phyloP scores from a whole-genome alignment of 2,113 vertebrate genomes.

The Atlantisia rogersi region DNA sequence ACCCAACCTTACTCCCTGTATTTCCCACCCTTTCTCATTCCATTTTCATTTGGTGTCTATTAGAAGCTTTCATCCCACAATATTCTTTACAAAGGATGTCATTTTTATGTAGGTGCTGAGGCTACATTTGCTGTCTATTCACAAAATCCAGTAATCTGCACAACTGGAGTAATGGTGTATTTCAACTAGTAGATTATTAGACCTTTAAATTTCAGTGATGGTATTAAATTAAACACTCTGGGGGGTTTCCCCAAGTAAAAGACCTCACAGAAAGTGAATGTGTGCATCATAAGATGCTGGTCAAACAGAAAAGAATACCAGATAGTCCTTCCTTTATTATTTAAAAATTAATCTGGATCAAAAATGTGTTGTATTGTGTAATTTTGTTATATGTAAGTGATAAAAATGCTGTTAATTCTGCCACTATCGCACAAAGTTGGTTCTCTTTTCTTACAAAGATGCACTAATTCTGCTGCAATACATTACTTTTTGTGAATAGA shows the following conservation, averaged over 20 bases:
- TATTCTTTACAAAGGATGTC: neutral
- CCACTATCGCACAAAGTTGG: neutral
- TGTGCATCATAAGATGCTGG: neutral
- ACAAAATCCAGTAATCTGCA: slow-evolving; percentile 10
- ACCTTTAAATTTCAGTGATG: neutral
- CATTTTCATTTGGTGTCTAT: neutral
- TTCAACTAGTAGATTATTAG: neutral
- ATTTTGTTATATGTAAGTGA: neutral
- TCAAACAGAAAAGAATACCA: neutral
- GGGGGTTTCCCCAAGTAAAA: neutral
- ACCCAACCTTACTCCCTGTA: slow-evolving; percentile 44
- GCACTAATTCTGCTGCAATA: neutral
- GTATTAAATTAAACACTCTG: neutral
- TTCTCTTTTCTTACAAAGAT: neutral
- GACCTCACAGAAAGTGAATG: neutral
- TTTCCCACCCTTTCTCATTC: slow-evolving; percentile 51
- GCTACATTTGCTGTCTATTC: slow-evolving; percentile 11
- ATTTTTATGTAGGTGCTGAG: neutral
- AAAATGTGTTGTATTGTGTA: neutral
- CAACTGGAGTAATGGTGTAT: neutral
- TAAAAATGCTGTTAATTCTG: neutral
- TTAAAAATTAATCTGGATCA: neutral
- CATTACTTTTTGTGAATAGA: slow-evolving; percentile 69
- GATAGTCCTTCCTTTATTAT: neutral
- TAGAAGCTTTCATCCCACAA: neutral